A percentile compares a stretch with the other conserved stretches of the same genome.
These are phyloP conservation scores for Sarcophaga rosellei DNA, from an alignment of 2,888 invertebrate species.

Conservation along the genomic window DNA sequence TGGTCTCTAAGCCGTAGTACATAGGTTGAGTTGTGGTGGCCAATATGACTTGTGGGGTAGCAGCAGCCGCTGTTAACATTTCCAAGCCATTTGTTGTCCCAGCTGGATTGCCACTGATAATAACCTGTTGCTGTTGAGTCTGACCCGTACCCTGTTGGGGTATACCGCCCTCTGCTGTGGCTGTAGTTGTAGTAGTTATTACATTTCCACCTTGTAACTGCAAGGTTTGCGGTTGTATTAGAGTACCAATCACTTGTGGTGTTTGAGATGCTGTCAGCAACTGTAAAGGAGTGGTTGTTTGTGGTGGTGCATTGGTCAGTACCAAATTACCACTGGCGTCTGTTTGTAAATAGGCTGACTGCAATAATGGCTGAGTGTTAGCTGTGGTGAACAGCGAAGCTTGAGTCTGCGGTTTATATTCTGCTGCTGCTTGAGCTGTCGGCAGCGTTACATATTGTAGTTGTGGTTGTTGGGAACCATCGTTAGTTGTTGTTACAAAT, in stretches of 20 bases:
- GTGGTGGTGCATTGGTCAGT: slow-evolving; percentile 82
- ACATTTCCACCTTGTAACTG: slow-evolving; percentile 82
- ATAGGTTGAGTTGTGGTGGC: slow-evolving; percentile 87
- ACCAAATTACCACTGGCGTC: slow-evolving; percentile 84
- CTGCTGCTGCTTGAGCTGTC: slow-evolving; percentile 82
- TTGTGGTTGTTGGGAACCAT: slow-evolving; percentile 84
- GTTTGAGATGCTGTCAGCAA: slow-evolving; percentile 82
- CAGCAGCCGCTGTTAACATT: slow-evolving; percentile 72
- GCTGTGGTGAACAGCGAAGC: slow-evolving; percentile 82
- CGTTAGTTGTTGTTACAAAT: slow-evolving; percentile 78
- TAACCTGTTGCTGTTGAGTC: slow-evolving; percentile 75
- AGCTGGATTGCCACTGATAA: slow-evolving; percentile 71
- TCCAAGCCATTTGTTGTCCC: slow-evolving; percentile 72
- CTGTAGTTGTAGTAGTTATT: slow-evolving; percentile 81
- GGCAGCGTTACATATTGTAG: slow-evolving; percentile 88
- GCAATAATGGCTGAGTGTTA: slow-evolving; percentile 83
- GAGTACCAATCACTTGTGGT: slow-evolving; percentile 84
- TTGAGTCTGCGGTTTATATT: slow-evolving; percentile 81
- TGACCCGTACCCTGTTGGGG: slow-evolving; percentile 49
- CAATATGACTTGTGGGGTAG: slow-evolving; percentile 82
- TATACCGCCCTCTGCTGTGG: slow-evolving; percentile 81
- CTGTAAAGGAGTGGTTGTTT: slow-evolving; percentile 82
- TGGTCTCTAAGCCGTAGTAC: slow-evolving; percentile 92
- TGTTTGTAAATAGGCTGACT: slow-evolving; percentile 84
- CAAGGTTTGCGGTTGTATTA: slow-evolving; percentile 85